Conservation (phyloP, 2,797 vertebrate genomes). For the Coracias cyanogaster region DNA sequence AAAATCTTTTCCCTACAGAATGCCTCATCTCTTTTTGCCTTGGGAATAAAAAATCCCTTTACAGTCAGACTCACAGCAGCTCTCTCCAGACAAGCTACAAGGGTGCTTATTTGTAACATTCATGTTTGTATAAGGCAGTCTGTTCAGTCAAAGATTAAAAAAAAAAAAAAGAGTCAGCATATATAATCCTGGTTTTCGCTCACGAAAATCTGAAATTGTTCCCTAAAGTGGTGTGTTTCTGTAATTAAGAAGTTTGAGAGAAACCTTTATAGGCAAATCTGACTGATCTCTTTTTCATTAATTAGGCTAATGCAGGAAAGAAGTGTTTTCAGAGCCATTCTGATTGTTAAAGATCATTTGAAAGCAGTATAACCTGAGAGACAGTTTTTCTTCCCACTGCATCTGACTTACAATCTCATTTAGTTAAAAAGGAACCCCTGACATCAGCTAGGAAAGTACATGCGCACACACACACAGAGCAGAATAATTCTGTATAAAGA, state of each 20-base stretch:
- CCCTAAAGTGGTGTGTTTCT: neutral
- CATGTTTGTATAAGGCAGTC: neutral
- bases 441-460: neutral
- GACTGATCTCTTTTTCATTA: neutral
- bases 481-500: neutral
- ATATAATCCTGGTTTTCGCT: neutral
- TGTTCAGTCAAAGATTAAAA: neutral
- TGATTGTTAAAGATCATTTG: neutral
- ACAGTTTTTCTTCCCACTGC: neutral
- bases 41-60: slow-evolving; percentile 80
- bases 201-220: neutral
- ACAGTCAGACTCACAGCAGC: slow-evolving; percentile 37
- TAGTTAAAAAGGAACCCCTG: neutral
- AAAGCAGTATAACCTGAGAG: neutral
- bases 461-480: neutral
- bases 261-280: neutral
- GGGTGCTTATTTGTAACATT: neutral
- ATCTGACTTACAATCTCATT: neutral
- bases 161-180: neutral
- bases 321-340: neutral
- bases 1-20: slow-evolving; percentile 84
- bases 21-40: slow-evolving; percentile 76
- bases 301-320: neutral
- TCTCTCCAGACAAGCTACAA: neutral
- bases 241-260: neutral